A percentile compares a stretch with the other conserved stretches of the same genome.
Conservation (phyloP, 2,797 vertebrate genomes). For the Geotrypetes seraphini region DNA sequence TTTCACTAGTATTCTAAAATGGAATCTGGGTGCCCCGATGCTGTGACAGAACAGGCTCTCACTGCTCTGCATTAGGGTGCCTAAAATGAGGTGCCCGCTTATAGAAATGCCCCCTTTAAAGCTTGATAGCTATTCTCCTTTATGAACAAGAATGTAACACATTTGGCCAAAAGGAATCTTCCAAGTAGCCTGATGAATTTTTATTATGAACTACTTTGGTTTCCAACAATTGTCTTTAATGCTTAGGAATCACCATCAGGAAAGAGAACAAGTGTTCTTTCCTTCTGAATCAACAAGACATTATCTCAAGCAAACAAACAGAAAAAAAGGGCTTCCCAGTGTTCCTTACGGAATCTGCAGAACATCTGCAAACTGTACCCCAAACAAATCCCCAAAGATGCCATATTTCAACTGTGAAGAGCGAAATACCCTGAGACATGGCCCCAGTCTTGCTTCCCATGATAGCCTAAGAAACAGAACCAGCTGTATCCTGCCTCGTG, state of each 20-base stretch:
- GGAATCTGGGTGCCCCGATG: no score
- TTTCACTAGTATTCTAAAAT: no score
- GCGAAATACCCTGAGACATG: slow-evolving; percentile 1
- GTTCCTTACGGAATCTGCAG: slow-evolving; percentile 3
- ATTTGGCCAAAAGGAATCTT: background rate
- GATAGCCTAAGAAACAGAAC: slow-evolving; percentile 11
- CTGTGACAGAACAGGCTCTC: no score
- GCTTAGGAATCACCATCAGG: no score
- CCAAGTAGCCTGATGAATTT: background rate
- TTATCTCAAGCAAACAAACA: no score
- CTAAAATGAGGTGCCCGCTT: no score
- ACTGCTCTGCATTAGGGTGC: no score
- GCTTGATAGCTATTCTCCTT: background rate
- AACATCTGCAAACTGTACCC: slow-evolving; percentile 6
- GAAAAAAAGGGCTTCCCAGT: background rate
- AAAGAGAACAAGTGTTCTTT: no score
- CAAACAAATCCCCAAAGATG: background rate
- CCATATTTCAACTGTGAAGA: slow-evolving; percentile 9
- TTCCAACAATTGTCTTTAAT: no score
- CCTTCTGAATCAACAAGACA: no score
- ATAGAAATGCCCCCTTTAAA: no score
- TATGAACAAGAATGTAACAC: background rate
- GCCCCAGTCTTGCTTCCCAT: slow-evolving; percentile 11
- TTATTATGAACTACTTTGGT: background rate
- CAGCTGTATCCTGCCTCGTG: slow-evolving; percentile 5